Evolutionary conservation across 2,797 vertebrate genomes (phyloP).

Genomic region (Sitta carolinensis): DNA sequence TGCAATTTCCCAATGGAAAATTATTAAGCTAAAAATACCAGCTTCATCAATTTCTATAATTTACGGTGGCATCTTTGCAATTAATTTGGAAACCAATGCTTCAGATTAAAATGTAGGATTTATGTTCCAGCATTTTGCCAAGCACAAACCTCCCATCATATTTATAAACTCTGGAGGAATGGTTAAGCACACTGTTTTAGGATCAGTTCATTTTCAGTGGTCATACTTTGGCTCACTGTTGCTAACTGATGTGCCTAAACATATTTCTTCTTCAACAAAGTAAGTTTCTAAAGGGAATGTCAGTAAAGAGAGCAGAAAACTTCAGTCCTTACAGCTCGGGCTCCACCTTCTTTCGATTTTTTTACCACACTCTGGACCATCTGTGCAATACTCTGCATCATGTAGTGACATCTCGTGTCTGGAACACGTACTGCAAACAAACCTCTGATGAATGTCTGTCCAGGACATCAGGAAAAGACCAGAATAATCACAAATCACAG

Average conservation of each 20-base stretch:
- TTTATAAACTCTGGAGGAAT: background rate
- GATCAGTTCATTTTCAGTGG: background rate
- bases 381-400: background rate
- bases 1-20: background rate
- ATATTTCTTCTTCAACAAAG: background rate
- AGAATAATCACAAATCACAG: background rate
- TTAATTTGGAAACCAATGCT: background rate
- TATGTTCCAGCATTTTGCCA: background rate
- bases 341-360: background rate
- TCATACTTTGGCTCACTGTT: background rate
- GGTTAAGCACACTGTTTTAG: background rate
- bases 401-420: conserved; percentile 58
- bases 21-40: conserved; percentile 36
- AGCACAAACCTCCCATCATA: background rate
- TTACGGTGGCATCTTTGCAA: background rate
- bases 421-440: conserved; percentile 18
- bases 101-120: background rate
- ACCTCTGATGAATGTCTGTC: background rate
- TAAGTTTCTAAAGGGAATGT: background rate
- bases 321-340: rapidly evolving
- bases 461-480: background rate
- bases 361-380: background rate
- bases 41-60: conserved; percentile 31
- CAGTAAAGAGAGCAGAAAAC: background rate
- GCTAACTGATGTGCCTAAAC: background rate